phyloP scores from a whole-genome alignment of 92 coral and sea anemone species.

The Virgularia gustaviana region DNA sequence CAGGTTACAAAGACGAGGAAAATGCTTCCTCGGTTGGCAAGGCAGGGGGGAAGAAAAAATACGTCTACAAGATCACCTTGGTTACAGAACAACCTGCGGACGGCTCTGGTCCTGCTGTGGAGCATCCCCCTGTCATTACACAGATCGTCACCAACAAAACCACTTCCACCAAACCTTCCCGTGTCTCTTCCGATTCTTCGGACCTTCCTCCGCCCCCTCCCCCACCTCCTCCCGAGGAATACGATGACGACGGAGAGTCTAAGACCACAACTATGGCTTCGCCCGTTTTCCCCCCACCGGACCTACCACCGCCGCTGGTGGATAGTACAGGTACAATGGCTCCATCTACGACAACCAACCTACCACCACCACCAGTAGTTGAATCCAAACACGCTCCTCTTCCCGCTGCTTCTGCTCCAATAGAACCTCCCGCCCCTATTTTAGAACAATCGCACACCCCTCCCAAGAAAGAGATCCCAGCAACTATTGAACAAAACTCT shows the following conservation, averaged over 20 bases:
- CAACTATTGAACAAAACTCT: background rate
- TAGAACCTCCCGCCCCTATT: background rate
- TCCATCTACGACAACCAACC: no score
- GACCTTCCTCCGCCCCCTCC: slow-evolving; percentile 86
- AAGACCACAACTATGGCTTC: no score
- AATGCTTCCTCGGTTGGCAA: no score
- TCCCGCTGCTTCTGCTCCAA: background rate
- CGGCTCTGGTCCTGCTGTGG: slow-evolving; percentile 1
- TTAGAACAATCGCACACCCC: background rate
- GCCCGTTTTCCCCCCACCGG: slow-evolving; percentile 10
- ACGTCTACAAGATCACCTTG: slow-evolving; percentile 29
- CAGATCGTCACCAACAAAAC: background rate
- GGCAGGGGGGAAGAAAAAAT: slow-evolving; percentile 25
- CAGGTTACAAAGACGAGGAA: no score
- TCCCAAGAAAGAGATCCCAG: background rate
- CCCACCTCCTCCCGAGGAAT: slow-evolving; percentile 66
- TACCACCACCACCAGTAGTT: background rate
- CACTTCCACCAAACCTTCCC: background rate
- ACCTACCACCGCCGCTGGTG: slow-evolving; percentile 6
- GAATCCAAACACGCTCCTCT: background rate
- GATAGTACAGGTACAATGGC: no score
- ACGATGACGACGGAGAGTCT: slow-evolving; percentile 4
- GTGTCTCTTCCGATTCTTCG: slow-evolving; percentile 12
- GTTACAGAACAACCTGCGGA: slow-evolving; percentile 26
- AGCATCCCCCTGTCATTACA: slow-evolving; percentile 5